Base-by-base conservation (phyloP, 2,888 invertebrate species). In the Philereme transversata region DNA sequence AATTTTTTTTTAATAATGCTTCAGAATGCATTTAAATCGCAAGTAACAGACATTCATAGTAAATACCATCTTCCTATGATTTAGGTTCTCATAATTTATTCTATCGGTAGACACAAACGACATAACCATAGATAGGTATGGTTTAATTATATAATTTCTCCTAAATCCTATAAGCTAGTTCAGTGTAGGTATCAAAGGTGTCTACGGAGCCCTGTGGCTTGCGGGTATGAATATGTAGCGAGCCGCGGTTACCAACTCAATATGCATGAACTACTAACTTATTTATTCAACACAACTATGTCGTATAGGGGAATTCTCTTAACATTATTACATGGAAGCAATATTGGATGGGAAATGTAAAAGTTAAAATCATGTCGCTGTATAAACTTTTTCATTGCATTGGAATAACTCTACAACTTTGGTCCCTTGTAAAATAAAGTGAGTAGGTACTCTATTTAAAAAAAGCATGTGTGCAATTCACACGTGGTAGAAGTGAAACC, bases 181-280 rank as follows among this genome's bases (percentile, higher is more conserved):
- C 51, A 56, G 53, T 49, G 56, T 22, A n/a, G n/a, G n/a, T 59
- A 51, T 57, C 57, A 38, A 47, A 59, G 63, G 59, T 63, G 49
- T 52, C 45, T 56, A 58, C 50, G 35, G 7, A 57, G 43, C 35
- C 48, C 59, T 36, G 52, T 62, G 65, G 65, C 62, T 64, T 53
- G 60, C 38, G 57, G 47, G 56, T 79, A 83, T 85, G 84, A 84
- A 84, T 85, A 86, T 86, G 84, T 75, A 83, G 77, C 70, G 69
- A 69, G 50, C 60, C 72, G 75, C 72, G 76, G 82, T 76, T 79
- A 77, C 68, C 71, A 72, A 70, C 77, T 85, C 75, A 85, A 85
- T 86, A 86, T 87, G 83, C 84, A 86, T 85, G 83, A 86, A 81
- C 79, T 81, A 67, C 76, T 81, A 84, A 83, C 83, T 82, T 84